Evolutionary conservation across 2,888 invertebrate genomes (phyloP), one percentile per base, ranked within the genome.

Genomic region (Lottia scabra): DNA sequence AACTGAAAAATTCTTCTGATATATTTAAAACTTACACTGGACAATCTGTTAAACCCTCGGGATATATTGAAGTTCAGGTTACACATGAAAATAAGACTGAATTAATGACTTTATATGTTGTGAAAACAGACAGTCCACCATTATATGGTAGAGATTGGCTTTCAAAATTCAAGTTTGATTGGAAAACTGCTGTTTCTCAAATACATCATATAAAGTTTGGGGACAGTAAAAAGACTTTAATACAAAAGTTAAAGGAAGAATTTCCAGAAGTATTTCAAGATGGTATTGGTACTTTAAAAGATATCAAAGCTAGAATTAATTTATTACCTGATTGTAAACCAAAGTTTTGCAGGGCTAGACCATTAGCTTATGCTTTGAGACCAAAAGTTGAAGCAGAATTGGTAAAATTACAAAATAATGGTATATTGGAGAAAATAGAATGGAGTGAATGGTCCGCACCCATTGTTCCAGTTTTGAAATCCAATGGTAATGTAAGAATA

Each of bases 331-430:
- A 72, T 44, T 62, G 71, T 1, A 67, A 38, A 10, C 78, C 77
- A 12, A 75, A 71, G 63, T 81, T 79, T 62, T 63, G 68, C n/a
- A 81, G 80, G 46, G 78, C 81, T 15, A 69, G 78, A 62, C 63
- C 78, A 19, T 75, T 81, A 15, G 76, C 77, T n/a, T 80, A 73
- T 65, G 62, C 76, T 1, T 6, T 77, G 15, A 67, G 62, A 12
- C 48, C 46, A 2, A 74, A 74, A 44, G 71, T 76, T 2, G 76
- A 74, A 38, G 64, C 38, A 44, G 70, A 68, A 30, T 64, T 75
- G 2, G 69, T 67, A 8, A 26, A 63, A 38, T 23, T 70, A 23
- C 65, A 63, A 23, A 23, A 23, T 30, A 48, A 70, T 10, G 70
- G 68, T 10, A 67, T 75, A 1, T 63, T 75, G 8, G 44, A 63